Base-by-base conservation (phyloP, 2,797 vertebrate genomes). In the Dallia pectoralis region DNA sequence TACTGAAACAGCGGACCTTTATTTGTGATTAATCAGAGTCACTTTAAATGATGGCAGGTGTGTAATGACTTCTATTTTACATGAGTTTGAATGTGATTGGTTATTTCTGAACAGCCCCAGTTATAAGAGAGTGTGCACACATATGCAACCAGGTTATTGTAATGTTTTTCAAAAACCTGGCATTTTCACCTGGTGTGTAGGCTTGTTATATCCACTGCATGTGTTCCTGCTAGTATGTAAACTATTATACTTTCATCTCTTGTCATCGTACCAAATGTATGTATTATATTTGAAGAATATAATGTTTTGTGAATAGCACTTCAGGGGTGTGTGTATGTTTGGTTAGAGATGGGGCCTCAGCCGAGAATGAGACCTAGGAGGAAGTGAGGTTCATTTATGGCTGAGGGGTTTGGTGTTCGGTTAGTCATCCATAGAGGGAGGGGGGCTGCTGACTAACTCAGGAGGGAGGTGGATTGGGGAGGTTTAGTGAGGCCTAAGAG, bases 381-480 rank as follows among this genome's bases (percentile, higher is more conserved):
- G 82, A 87, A 85, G 84, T 78, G 75, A 86, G 78, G 80, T 85
- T 70, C 73, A 67, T 76, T 79, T 67, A 61, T 79, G 74, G 78
- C 40, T 44, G 40, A 44, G 74, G 77, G 76, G 73, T 66, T 85
- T 75, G 70, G 68, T 30, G 61, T 81, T 79, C 79, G 59, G 72
- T 89, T 88, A 89, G 85, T 90, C 85, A 91, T 75, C 65, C 78
- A 1, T 74, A 81, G 82, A 70, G 61, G 83, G 80, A 83, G 83
- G 82, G 79, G 79, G 76, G 75, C 65, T 1, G 70, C n/a, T n/a
- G n/a, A n/a, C n/a, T n/a, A n/a, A n/a, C n/a, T n/a, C n/a, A n/a
- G n/a, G n/a, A n/a, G n/a, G n/a, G n/a, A n/a, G 73, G 77, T 73
- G 71, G 77, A 73, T 69, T 70, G 74, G 82, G 73, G 77, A 74